phyloP scores from a whole-genome alignment of 2,113 vertebrate genomes.

The Genyomyrus donnyi region DNA sequence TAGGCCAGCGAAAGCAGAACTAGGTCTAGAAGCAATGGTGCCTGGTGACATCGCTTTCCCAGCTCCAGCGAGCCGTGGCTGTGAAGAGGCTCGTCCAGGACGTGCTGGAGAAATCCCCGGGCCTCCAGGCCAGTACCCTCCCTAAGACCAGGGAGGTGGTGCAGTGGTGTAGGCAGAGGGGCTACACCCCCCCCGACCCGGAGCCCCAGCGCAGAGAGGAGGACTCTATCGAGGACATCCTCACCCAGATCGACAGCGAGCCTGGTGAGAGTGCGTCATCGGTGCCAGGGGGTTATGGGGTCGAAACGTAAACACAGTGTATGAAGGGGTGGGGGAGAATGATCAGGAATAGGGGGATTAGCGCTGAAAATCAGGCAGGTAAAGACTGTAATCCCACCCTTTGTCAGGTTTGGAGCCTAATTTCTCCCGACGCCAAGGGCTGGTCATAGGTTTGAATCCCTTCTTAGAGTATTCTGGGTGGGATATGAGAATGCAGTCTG shows the following conservation, averaged over 20 bases:
- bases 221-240: slow-evolving; percentile 89
- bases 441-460: background rate
- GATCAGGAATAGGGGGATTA: background rate
- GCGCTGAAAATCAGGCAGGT: background rate
- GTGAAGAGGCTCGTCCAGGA: slow-evolving; percentile 84
- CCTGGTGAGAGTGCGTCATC: slow-evolving; percentile 58
- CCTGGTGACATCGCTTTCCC: background rate
- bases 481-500: background rate
- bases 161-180: slow-evolving; percentile 88
- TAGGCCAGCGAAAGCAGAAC: background rate
- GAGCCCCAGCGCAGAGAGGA: slow-evolving; percentile 71
- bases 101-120: slow-evolving; percentile 75
- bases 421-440: background rate
- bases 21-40: background rate
- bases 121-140: slow-evolving; percentile 73
- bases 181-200: slow-evolving; percentile 86
- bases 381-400: background rate
- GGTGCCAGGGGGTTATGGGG: background rate
- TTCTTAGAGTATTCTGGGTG: background rate
- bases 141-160: slow-evolving; percentile 87
- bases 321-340: background rate
- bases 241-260: slow-evolving; percentile 92
- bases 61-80: slow-evolving; percentile 91
- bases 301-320: background rate
- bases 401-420: background rate